Conservation (phyloP, 2,888 invertebrate genomes). For the Lepidochrysops patricia region DNA sequence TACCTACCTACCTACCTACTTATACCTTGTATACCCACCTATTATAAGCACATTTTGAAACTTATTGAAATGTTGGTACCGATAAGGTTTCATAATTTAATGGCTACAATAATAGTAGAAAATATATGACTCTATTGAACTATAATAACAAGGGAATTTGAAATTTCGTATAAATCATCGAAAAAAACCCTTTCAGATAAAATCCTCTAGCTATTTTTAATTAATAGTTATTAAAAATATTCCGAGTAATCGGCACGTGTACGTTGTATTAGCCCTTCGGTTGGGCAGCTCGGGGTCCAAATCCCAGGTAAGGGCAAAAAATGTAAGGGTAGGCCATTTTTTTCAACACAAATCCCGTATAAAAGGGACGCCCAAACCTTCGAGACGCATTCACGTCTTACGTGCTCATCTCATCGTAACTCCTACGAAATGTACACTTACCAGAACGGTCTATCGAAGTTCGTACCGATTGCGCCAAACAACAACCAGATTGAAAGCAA, state of each 20-base stretch:
- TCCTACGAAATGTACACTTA: conserved; percentile 21
- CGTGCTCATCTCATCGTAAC: conserved; percentile 38
- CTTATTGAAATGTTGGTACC: too few relatives aligned
- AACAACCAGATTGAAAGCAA: conserved; percentile 41
- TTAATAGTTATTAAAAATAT: conserved; percentile 26
- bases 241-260: conserved; percentile 55
- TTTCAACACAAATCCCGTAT: conserved; percentile 53
- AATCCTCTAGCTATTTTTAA: conserved; percentile 2
- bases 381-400: conserved; percentile 52
- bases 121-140: too few relatives aligned
- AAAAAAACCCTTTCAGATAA: neutral
- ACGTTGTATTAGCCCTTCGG: conserved; percentile 31
- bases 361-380: conserved; percentile 45
- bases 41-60: too few relatives aligned
- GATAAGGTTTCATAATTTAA: too few relatives aligned
- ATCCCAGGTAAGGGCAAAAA: conserved; percentile 61
- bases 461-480: conserved; percentile 73
- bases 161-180: neutral
- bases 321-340: conserved; percentile 57
- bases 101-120: too few relatives aligned
- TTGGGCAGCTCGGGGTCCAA: conserved; percentile 21
- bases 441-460: conserved; percentile 36
- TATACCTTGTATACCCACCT: too few relatives aligned
- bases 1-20: too few relatives aligned
- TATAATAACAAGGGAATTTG: neutral